Base-by-base conservation (phyloP, 2,888 invertebrate species). In the Athalia cordata region DNA sequence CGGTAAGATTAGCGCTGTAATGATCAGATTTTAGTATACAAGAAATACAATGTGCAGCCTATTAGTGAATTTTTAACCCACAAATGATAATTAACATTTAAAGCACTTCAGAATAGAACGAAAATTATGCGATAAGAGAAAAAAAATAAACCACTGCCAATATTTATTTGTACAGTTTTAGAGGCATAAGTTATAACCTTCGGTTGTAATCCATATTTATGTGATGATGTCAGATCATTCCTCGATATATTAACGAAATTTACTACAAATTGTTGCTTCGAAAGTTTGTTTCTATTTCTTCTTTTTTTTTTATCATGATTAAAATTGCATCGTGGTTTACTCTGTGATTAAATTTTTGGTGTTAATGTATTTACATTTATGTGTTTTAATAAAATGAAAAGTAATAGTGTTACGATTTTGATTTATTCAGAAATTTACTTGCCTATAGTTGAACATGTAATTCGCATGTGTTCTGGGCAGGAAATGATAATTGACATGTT, bases 121-220 rank as follows among this genome's bases (percentile, higher is more conserved):
- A 43, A 11, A 70, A 70, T 70, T 70, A 70, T 57, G 52, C 0
- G 11, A 4, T n/a, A 61, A 61, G 13, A 61, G 13, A 61, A 61
- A 61, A 13, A 6, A 61, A 61, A 61, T 43, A 45, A 3, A 55
- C 70, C 70, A 70, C 70, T 70, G 70, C 70, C 70, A 70, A 50
- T 70, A 57, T 70, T 70, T 70, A 70, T 57, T 70, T 70, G 70
- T 70, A 70, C 43, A 70, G 70, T 50, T 70, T 70, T 47, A 70
- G 57, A n/a, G 57, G n/a, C 29, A 70, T 55, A 55, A 55, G 57
- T 57, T 57, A 55, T 13, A 62, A 29, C 8, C 15, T 13, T 8
- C 8, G 8, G 8, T 13, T n/a, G 15, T 0, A 13, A 13, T 62
- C 15, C 8, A 62, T 15, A 15, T 11, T 62, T 4, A 8, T 62